phyloP scores from a whole-genome alignment of 2,797 vertebrate genomes.

The Lacerta agilis region DNA sequence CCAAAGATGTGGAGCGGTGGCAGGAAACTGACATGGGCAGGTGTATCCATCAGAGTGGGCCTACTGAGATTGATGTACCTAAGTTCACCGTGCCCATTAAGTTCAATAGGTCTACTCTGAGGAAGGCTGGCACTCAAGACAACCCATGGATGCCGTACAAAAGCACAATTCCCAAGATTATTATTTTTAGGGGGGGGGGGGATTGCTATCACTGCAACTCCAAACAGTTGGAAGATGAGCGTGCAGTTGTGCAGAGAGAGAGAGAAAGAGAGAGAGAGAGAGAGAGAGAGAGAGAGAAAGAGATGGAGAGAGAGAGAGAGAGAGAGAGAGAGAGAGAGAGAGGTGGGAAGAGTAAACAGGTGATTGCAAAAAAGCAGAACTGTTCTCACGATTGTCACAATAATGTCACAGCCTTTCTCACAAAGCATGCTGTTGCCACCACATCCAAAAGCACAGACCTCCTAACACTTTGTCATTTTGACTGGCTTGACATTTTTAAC shows the following conservation, averaged over 20 bases:
- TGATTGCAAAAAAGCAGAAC: conserved; percentile 16
- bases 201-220: neutral
- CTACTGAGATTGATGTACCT: no score
- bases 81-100: no score
- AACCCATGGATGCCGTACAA: neutral
- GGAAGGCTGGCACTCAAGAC: no score
- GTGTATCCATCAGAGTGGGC: no score
- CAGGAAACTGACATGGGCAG: no score
- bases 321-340: no score
- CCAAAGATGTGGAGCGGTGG: no score
- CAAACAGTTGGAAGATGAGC: neutral
- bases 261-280: no score
- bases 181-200: neutral
- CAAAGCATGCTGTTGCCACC: conserved; percentile 40
- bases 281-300: no score
- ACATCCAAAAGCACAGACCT: neutral
- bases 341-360: neutral
- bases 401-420: conserved; percentile 37
- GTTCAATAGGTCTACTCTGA: no score
- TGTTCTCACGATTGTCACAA: conserved; percentile 57
- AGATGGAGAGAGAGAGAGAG: no score
- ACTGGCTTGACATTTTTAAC: neutral
- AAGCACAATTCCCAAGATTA: neutral
- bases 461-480: conserved; percentile 47
- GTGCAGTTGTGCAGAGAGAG: neutral